Conservation (phyloP, 2,888 invertebrate genomes). For the Caenorhabditis auriculariae region DNA sequence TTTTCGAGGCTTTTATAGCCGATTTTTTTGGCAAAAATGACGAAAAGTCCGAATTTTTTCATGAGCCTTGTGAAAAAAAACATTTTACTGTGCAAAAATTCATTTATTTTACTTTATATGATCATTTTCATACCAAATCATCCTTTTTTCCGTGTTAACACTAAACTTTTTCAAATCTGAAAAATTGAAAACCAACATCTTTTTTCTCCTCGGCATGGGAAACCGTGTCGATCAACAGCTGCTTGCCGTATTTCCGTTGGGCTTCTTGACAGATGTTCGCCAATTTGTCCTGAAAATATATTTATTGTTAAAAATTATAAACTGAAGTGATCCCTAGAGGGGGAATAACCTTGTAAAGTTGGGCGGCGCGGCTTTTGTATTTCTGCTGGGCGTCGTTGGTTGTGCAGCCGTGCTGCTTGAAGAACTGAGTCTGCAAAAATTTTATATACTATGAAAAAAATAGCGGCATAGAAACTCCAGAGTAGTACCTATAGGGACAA, state of each 20-base stretch:
- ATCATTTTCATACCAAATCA: constrained; percentile 1
- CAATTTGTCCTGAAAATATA: constrained; percentile 76
- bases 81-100: constrained; percentile 1
- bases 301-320: background rate
- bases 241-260: constrained; percentile 82
- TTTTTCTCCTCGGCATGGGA: constrained; percentile 29
- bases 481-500: background rate
- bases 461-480: background rate
- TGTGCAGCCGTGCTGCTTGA: constrained; percentile 87
- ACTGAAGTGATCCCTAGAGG: background rate
- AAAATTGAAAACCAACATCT: no score
- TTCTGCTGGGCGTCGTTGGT: constrained; percentile 93
- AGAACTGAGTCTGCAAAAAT: constrained; percentile 79
- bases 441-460: no score
- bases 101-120: background rate
- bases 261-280: constrained; percentile 80
- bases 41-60: no score
- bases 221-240: constrained; percentile 70
- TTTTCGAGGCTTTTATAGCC: no score
- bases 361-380: constrained; percentile 91
- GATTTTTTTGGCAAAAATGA: no score
- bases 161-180: no score
- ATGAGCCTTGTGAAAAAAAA: constrained; percentile 7
- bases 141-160: constrained; percentile 25
- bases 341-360: constrained; percentile 72